Percentiles rank a stretch among this genome's conserved stretches.
phyloP scores from a whole-genome alignment of 2,888 invertebrate genomes.

The Agonopterix subpropinquella region DNA sequence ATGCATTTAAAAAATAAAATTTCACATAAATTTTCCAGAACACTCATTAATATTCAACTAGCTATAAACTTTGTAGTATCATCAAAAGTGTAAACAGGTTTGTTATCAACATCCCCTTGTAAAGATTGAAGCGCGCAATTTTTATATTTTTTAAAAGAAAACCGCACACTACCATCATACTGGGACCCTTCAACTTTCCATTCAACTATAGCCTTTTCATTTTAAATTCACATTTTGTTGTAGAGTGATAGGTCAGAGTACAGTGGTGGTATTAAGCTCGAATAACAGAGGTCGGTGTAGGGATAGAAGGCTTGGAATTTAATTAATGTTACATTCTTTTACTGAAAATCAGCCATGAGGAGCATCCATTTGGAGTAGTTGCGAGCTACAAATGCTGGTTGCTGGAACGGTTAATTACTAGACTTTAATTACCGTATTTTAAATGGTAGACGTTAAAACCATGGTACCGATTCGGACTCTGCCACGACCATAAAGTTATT shows the following conservation, averaged over 20 bases:
- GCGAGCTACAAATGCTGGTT: conserved; percentile 14
- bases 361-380: conserved; percentile 33
- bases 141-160: conserved; percentile 41
- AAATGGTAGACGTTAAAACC: no score
- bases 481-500: no score
- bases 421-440: conserved; percentile 1
- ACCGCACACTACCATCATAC: conserved; percentile 17
- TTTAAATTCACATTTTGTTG: neutral
- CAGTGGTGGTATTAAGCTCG: conserved; percentile 21
- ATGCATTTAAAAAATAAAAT: conserved; percentile 1
- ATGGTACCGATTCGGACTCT: no score
- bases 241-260: conserved; percentile 27
- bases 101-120: conserved; percentile 29
- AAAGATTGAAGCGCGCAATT: conserved; percentile 36
- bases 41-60: conserved; percentile 10
- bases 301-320: conserved; percentile 44
- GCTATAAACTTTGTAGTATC: conserved; percentile 3
- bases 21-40: conserved; percentile 5
- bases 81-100: conserved; percentile 27
- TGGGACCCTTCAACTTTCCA: conserved; percentile 16
- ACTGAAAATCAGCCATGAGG: conserved; percentile 22
- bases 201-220: no score
- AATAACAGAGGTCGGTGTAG: conserved; percentile 19
- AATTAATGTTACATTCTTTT: conserved; percentile 54
- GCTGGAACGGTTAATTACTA: conserved; percentile 22